A percentile compares a stretch with the other conserved stretches of the same genome.
These are phyloP conservation scores for Notechis scutatus DNA, from an alignment of 2,113 vertebrate species.

Conservation along the genomic window DNA sequence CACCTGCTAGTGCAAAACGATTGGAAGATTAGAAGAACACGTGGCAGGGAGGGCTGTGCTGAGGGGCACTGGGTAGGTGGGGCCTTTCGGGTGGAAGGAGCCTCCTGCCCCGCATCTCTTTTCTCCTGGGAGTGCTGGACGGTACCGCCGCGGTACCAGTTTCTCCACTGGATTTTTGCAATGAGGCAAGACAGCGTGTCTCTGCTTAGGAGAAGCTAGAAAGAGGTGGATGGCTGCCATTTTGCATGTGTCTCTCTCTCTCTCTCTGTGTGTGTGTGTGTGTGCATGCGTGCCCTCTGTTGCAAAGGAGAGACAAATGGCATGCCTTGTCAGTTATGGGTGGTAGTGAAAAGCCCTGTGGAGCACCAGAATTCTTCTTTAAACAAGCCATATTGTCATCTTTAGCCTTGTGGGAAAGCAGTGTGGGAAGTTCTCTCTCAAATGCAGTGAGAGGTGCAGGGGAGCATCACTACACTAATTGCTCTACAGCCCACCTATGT, in stretches of 20 bases:
- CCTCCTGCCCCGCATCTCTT: neutral
- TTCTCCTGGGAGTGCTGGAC: neutral
- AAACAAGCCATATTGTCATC: neutral
- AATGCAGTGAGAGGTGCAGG: too few relatives aligned
- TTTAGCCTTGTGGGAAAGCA: neutral
- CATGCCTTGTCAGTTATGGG: neutral
- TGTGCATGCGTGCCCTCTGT: neutral
- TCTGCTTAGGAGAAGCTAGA: neutral
- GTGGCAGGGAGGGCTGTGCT: neutral
- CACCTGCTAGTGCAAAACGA: slow-evolving; percentile 21
- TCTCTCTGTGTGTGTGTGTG: neutral
- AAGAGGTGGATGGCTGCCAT: neutral
- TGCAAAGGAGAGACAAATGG: neutral
- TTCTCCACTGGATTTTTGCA: neutral
- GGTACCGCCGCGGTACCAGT: neutral
- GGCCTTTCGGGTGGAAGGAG: neutral
- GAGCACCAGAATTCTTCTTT: neutral
- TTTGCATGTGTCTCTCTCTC: too few relatives aligned
- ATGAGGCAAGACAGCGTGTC: rapidly evolving
- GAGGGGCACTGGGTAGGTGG: neutral
- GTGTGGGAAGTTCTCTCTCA: neutral
- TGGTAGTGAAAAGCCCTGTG: neutral
- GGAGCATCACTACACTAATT: neutral
- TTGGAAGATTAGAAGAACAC: neutral
- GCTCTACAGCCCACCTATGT: neutral